Base-by-base conservation (phyloP, 2,113 vertebrate species). In the Scophthalmus maximus region DNA sequence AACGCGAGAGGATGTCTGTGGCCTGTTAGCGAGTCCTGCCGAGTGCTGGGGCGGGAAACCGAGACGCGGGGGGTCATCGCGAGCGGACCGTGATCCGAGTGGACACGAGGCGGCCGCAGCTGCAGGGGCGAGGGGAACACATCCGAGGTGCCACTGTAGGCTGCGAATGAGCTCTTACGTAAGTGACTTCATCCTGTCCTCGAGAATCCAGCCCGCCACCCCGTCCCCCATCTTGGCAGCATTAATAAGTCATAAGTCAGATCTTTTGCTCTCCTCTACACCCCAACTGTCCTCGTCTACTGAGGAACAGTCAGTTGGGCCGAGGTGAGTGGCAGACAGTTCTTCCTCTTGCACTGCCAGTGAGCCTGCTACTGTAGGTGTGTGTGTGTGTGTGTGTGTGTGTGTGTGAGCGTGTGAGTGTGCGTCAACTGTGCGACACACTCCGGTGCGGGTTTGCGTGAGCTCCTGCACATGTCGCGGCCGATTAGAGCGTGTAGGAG, bases 181-280 rank as follows among this genome's bases (percentile, higher is more conserved):
- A 86, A 89, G 77, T 44, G 66, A 75, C 73, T 70, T 49, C 52
- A 82, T 60, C 51, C 66, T 56, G 20, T 81, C 70, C 51, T 65
- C 47, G 73, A 22, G 55, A 78, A 68, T 57, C 60, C 18, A 32
- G 36, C n/a, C n/a, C 27, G 26, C 22, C 22, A 25, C 20, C n/a
- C 20, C 8, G 42, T 61, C 65, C 46, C 44, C 38, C 29, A 18
- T 67, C 57, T 72, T 56, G 47, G 27, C 56, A 6, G 50, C 60
- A 85, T 89, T 76, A 91, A 89, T 86, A 88, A 90, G 72, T 88
- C 61, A 90, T 79, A 67, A 44, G 22, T 87, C 76, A 75, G 72
- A 82, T 76, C 70, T 76, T 76, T 67, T 60, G 52, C 68, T 66
- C 52, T 61, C 40, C 51, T 56, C 64, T 30, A 25, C 49, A 40